Base-by-base conservation (phyloP, 1,140 invertebrate genomes). In the Trachelipus rathkii region DNA sequence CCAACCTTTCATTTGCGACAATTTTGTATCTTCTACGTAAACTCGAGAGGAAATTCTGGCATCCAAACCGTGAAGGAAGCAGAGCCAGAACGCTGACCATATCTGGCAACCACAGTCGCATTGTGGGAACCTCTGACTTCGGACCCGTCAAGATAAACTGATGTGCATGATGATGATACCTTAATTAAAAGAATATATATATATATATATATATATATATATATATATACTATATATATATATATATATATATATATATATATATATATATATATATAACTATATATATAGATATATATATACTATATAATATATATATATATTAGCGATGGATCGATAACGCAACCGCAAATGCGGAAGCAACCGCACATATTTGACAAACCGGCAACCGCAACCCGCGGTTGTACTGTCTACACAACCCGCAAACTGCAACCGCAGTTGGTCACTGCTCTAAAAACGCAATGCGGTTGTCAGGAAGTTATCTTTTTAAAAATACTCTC, bases 71-170 rank as follows among this genome's bases (percentile, higher is more conserved):
- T 93, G 84, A 98, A 95, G 46, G 91, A 88, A 0, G 95, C 33
- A 33, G 33, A 60, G 93, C 84, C 9, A 95, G 93, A 92, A 93
- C 83, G 95, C 0, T 93, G 93, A 9, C 94, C 95, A 84, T 97
- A 98, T 85, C 95, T 95, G 9, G 97, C 94, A 10, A 96, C 89
- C 15, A 91, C 0, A 94, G 95, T 33, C 33, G 33, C 0, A 85
- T 98, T 98, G 13, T 94, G 93, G 0, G 95, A 96, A 7, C 96
- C 96, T 0, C 95, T 89, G 50, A 95, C 93, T 87, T 99, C 96
- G 15, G 95, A 95, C 0, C 96, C 96, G 85, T 98, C 96, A 9
- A 98, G 91, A 86, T 97, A 98, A 4, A 98, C 94, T 6, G 93
- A 13, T 15, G 15, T 15, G 19, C 9, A 19, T 24, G 21, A 13